Conservation (phyloP, 2,888 invertebrate genomes). For the Andrena fulva region DNA sequence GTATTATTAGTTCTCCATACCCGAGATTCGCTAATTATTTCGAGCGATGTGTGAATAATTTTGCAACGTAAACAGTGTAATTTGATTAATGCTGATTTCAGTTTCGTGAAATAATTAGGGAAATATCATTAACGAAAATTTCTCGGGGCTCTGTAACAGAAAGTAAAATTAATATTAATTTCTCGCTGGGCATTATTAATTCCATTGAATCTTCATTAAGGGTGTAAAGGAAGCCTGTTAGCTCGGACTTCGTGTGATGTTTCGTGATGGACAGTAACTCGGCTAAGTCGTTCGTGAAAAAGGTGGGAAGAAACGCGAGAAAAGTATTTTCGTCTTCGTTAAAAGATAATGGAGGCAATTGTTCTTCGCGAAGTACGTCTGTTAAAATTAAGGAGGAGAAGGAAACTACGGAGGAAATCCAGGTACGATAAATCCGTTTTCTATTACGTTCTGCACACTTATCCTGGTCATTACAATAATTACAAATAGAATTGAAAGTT, state of each 20-base stretch:
- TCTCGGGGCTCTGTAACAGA: background rate
- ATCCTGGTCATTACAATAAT: no score
- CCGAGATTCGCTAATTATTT: no score
- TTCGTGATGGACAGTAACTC: constrained; percentile 47
- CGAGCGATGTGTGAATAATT: no score
- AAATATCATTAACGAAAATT: background rate
- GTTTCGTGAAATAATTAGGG: background rate
- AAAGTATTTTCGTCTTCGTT: constrained; percentile 22
- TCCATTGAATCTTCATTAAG: constrained; percentile 1
- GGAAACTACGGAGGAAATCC: constrained; percentile 90
- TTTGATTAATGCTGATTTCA: constrained; percentile 3
- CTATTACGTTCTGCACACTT: no score
- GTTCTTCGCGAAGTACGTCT: constrained; percentile 14
- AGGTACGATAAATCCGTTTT: constrained; percentile 85
- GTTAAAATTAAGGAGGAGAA: constrained; percentile 88
- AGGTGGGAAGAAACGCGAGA: constrained; percentile 26
- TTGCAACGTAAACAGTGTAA: background rate
- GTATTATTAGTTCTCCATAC: no score
- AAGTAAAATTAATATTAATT: constrained; percentile 2
- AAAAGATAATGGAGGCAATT: constrained; percentile 32
- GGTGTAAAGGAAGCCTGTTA: background rate
- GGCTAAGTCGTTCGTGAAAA: constrained; percentile 10
- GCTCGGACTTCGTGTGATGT: constrained; percentile 20
- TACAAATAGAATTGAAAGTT: no score
- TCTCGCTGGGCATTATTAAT: no score